A percentile compares a stretch with the other conserved stretches of the same genome.
These are phyloP conservation scores for Atractosteus spatula DNA, from an alignment of 2,113 vertebrate genomes.

Conservation along the genomic window DNA sequence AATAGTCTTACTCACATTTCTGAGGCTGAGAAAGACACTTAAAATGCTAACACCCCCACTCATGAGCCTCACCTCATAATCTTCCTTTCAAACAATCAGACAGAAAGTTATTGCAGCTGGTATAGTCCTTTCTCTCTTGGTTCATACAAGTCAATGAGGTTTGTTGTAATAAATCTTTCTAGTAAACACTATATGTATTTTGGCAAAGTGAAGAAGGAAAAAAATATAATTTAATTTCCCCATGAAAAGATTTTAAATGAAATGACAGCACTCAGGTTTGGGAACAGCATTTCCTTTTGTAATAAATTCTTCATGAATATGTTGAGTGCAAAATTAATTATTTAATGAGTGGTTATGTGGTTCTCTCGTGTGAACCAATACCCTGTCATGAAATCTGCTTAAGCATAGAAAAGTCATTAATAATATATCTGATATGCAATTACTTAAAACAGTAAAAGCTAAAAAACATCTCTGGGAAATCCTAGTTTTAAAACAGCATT, in stretches of 20 bases:
- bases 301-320: conserved; percentile 33
- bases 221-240: neutral
- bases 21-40: neutral
- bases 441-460: conserved; percentile 11
- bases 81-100: neutral
- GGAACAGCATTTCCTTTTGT: conserved; percentile 10
- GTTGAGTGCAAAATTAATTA: conserved; percentile 32
- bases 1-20: neutral
- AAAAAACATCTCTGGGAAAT: no score
- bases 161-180: neutral
- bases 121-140: neutral
- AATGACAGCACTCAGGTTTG: conserved; percentile 27
- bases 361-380: no score
- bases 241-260: neutral
- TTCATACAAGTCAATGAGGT: neutral
- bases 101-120: neutral
- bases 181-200: neutral
- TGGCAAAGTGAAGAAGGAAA: neutral
- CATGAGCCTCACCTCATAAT: conserved; percentile 1
- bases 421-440: conserved; percentile 24
- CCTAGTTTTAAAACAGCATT: no score
- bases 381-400: conserved; percentile 29
- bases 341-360: conserved; percentile 23
- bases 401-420: conserved; percentile 31
- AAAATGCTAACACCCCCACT: conserved; percentile 7